Conservation (phyloP, 2,797 vertebrate species). For the Limnodromus scolopaceus region DNA sequence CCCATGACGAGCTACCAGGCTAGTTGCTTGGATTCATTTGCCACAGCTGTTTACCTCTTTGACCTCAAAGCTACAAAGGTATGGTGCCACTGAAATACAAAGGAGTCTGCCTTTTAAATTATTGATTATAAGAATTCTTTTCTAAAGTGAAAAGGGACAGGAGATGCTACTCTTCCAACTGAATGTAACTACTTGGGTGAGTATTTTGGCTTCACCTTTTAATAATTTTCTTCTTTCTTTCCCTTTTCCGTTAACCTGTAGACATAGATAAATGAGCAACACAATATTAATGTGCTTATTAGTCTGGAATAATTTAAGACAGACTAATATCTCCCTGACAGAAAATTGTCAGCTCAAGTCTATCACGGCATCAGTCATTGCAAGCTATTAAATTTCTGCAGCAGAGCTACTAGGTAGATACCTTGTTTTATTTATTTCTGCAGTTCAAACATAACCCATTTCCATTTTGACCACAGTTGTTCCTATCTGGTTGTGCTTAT, state of each 20-base stretch:
- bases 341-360: conserved; percentile 50
- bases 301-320: conserved; percentile 48
- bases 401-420: not conserved
- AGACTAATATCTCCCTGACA: conserved; percentile 47
- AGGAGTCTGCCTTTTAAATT: not conserved
- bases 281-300: conserved; percentile 40
- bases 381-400: conserved; percentile 43
- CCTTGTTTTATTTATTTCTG: not conserved
- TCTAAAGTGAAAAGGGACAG: not conserved
- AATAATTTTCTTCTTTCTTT: not conserved
- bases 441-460: not conserved
- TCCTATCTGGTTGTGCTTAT: not conserved
- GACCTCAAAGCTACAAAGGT: conserved; percentile 31
- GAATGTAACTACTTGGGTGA: not conserved
- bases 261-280: conserved; percentile 6
- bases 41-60: conserved; percentile 45
- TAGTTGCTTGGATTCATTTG: conserved; percentile 30
- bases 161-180: not conserved
- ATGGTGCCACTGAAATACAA: not conserved
- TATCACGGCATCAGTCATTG: conserved; percentile 46
- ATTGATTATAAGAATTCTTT: not conserved
- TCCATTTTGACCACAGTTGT: conserved; percentile 2
- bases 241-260: not conserved
- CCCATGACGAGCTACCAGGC: not conserved
- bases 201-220: not conserved